Evolutionary conservation across 1,140 invertebrate species (phyloP).

Genomic region (Teleogryllus occipitalis): DNA sequence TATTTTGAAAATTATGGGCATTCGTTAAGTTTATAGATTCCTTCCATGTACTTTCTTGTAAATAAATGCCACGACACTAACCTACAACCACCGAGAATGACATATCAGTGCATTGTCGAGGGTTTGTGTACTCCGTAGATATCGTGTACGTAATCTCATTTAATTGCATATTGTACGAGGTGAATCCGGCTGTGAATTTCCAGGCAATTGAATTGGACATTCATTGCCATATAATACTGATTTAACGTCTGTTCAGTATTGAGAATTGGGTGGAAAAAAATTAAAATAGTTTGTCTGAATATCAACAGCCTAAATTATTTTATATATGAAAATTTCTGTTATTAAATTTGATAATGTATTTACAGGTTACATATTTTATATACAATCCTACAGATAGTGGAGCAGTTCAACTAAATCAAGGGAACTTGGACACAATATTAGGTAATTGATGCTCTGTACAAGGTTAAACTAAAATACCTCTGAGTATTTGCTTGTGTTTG

Average conservation of each 20-base stretch:
- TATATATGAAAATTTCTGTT: no score
- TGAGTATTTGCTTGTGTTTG: no score
- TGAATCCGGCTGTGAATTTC: no score
- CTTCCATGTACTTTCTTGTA: not conserved
- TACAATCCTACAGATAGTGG: constrained; percentile 42
- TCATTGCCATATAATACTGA: no score
- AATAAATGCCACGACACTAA: not conserved
- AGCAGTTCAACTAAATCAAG: constrained; percentile 62
- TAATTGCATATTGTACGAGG: not conserved
- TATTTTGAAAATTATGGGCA: not conserved
- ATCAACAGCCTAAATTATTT: no score
- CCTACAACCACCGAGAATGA: not conserved
- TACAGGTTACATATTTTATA: constrained; percentile 29
- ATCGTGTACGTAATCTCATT: not conserved
- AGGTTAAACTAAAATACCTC: constrained; percentile 9
- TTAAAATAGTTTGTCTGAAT: no score
- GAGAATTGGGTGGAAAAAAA: no score
- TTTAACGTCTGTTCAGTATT: no score
- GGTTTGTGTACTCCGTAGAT: not conserved
- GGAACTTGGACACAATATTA: constrained; percentile 73
- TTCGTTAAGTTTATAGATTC: not conserved
- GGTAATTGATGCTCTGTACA: constrained; percentile 49
- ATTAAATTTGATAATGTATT: no score
- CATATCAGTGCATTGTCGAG: not conserved
- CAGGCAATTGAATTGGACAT: no score